Conservation (phyloP, 1,140 invertebrate genomes). For the Dryas iulia region DNA sequence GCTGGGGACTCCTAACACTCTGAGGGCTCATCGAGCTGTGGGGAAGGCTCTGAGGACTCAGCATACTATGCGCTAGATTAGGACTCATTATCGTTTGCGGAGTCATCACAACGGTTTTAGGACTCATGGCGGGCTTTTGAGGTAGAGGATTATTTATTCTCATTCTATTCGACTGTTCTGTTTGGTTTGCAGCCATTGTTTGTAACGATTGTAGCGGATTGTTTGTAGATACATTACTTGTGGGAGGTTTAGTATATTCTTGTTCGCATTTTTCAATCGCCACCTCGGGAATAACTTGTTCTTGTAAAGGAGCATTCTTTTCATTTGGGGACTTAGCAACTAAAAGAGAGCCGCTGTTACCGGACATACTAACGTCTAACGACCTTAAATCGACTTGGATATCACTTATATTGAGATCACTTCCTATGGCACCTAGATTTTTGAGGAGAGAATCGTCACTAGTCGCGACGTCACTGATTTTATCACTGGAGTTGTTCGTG, state of each 20-base stretch:
- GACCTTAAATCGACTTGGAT: conserved; percentile 78
- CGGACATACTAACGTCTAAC: conserved; percentile 78
- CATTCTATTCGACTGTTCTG: conserved; percentile 60
- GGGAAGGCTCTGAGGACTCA: conserved; percentile 65
- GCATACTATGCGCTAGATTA: conserved; percentile 56
- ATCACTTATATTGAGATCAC: conserved; percentile 80
- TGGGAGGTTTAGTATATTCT: conserved; percentile 50
- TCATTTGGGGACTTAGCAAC: conserved; percentile 61
- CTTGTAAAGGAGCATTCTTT: conserved; percentile 62
- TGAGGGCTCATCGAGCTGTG: conserved; percentile 74
- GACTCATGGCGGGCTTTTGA: conserved; percentile 63
- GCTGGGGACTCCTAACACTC: conserved; percentile 71
- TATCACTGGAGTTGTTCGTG: conserved; percentile 70
- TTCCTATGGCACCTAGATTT: conserved; percentile 79
- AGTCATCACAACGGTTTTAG: conserved; percentile 64
- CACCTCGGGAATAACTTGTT: conserved; percentile 70
- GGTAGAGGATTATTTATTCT: conserved; percentile 59
- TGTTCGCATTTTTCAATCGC: conserved; percentile 52
- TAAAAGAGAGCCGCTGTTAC: conserved; percentile 69
- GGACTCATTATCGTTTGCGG: conserved; percentile 64
- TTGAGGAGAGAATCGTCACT: conserved; percentile 78
- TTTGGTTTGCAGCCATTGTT: conserved; percentile 66
- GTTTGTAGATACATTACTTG: conserved; percentile 34
- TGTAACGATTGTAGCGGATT: conserved; percentile 71
- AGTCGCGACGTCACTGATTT: conserved; percentile 76